A percentile compares a stretch with the other conserved stretches of the same genome.
Evolutionary conservation across 2,888 invertebrate genomes (phyloP).

Genomic region (Holacanthella duospinosa): DNA sequence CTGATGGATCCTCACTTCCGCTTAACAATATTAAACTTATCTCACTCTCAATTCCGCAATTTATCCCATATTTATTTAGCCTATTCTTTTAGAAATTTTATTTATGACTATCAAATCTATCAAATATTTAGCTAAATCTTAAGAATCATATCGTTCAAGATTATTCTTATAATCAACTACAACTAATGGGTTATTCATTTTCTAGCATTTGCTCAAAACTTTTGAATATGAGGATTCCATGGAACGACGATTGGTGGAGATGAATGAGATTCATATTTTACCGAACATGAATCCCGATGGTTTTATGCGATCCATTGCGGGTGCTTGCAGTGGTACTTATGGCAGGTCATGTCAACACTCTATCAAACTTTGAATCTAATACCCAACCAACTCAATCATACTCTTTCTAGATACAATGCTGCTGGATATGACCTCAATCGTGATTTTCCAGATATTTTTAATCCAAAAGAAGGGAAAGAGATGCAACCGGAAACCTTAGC

Average conservation of each 20-base stretch:
- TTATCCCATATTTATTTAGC: too few species aligned
- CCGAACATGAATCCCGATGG: conserved; percentile 53
- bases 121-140: too few species aligned
- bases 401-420: conserved; percentile 20
- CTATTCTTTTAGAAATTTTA: too few species aligned
- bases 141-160: too few species aligned
- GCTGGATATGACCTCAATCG: conserved; percentile 25
- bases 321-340: conserved; percentile 19
- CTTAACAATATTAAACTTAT: too few species aligned
- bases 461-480: conserved; percentile 11
- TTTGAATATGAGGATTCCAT: conserved; percentile 44
- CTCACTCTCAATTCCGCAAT: too few species aligned
- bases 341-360: background rate
- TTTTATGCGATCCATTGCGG: conserved; percentile 35
- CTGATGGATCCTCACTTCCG: too few species aligned
- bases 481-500: conserved; percentile 25
- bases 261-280: conserved; percentile 50
- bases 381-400: background rate
- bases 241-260: conserved; percentile 42
- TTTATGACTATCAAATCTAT: too few species aligned
- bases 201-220: conserved; percentile 45
- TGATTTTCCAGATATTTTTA: conserved; percentile 30
- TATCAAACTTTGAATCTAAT: background rate
- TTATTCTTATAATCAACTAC: too few species aligned
- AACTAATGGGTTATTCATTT: too few species aligned